A percentile compares a stretch with the other conserved stretches of the same genome.
Conservation (phyloP, 1,140 invertebrate species). For the Eumeta japonica region DNA sequence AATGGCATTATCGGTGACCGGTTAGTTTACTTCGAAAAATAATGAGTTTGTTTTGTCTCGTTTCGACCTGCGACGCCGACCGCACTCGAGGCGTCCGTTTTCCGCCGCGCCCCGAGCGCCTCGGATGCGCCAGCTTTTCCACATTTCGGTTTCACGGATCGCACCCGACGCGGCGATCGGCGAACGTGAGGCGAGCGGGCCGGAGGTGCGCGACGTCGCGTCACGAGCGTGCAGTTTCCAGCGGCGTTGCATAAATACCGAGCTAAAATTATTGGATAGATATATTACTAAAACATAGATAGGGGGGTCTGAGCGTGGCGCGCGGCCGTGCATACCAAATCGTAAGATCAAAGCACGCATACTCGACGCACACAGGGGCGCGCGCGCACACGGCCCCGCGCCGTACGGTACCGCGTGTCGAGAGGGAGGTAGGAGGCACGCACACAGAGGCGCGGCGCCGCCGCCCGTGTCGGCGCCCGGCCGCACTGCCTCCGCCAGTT, state of each 20-base stretch:
- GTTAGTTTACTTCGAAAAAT: too few relatives aligned
- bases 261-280: slow-evolving; percentile 53
- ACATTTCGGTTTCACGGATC: too few relatives aligned
- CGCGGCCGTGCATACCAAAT: slow-evolving; percentile 54
- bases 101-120: too few relatives aligned
- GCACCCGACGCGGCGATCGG: too few relatives aligned
- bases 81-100: too few relatives aligned
- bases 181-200: too few relatives aligned
- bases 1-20: too few relatives aligned
- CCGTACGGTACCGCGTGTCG: slow-evolving; percentile 54
- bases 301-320: slow-evolving; percentile 43
- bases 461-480: slow-evolving; percentile 47
- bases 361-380: slow-evolving; percentile 44
- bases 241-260: slow-evolving; percentile 49
- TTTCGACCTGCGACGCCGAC: too few relatives aligned
- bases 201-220: too few relatives aligned
- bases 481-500: slow-evolving; percentile 48
- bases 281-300: slow-evolving; percentile 52
- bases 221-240: too few relatives aligned
- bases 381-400: slow-evolving; percentile 22
- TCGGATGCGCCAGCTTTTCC: too few relatives aligned
- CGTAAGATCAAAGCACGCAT: slow-evolving; percentile 56
- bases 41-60: too few relatives aligned
- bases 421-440: slow-evolving; percentile 53
- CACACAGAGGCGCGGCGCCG: slow-evolving; percentile 50